A percentile compares a stretch with the other conserved stretches of the same genome.
Evolutionary conservation across 2,113 vertebrate genomes (phyloP).

Genomic region (Haemorhous mexicanus): DNA sequence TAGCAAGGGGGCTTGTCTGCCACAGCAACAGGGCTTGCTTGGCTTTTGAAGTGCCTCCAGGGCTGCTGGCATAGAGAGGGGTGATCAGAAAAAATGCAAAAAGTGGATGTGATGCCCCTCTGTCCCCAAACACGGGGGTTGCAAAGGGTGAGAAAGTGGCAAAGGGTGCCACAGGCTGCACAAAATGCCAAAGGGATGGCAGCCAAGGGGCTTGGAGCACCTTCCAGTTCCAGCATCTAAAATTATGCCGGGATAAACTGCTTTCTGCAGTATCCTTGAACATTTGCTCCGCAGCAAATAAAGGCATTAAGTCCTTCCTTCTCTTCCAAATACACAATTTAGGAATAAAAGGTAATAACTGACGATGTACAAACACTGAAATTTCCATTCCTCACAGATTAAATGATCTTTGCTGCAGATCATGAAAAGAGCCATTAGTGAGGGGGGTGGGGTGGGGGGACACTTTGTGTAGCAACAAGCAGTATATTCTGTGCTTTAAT

Average conservation of each 20-base stretch:
- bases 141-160: no score
- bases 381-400: constrained; percentile 64
- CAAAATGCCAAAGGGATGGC: accelerated
- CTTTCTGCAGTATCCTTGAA: constrained; percentile 8
- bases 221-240: neutral
- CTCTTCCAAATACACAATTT: constrained; percentile 59
- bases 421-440: constrained; percentile 67
- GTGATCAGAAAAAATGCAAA: neutral
- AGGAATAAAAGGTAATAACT: constrained; percentile 63
- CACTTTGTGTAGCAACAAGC: constrained; percentile 43
- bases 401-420: constrained; percentile 70
- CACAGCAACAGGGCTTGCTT: neutral
- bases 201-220: neutral
- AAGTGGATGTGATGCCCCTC: neutral
- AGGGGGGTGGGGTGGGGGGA: neutral
- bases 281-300: neutral
- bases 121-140: neutral
- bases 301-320: constrained; percentile 51
- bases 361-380: constrained; percentile 36
- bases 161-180: accelerated
- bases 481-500: constrained; percentile 50
- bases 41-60: neutral
- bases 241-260: neutral
- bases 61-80: neutral
- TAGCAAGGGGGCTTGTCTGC: neutral